Evolutionary conservation across 2,888 invertebrate species (phyloP), one percentile per base, ranked within the genome.

Genomic region (Thereva unica): DNA sequence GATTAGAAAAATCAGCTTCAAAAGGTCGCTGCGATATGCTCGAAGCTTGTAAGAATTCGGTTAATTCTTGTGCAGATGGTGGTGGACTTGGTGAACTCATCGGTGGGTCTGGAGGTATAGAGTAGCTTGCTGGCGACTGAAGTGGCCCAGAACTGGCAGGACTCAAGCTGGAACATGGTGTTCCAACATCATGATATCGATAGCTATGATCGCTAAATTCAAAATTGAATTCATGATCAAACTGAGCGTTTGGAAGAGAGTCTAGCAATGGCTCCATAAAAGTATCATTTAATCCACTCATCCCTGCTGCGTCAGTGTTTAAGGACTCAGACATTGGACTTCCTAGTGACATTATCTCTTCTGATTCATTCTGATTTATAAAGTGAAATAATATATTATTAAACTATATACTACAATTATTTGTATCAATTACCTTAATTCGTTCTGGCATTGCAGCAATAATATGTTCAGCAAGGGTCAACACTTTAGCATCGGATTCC

Each of bases 401-500:
- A n/a, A 40, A 45, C 12, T 10, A 55, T 12, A 23, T 9, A 2
- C 9, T 10, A 4, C 5, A 40, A 12, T 3, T 7, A 23, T 2
- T 34, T 55, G 3, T 42, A 34, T 6, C 40, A 64, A 73, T 77
- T 80, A 92, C 92, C 89, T 98, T 98, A 78, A 97, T 98, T 76
- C 96, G 86, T 74, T 97, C 96, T 68, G 98, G 97, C 87, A 98
- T 93, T 8, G 97, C 97, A 64, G 97, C 97, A 77, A 98, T 98
- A 75, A 98, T 97, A 84, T 97, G 96, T 80, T 97, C 96, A 64
- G 97, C 97, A 77, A 98, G 83, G 66, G 95, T 95, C 76, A 95
- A 85, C 71, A 95, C 95, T 77, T 93, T 88, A 75, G 90, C 92
- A 85, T 94, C 93, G 83, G 93, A 93, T 81, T 93, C 93, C 89